Evolutionary conservation across 2,797 vertebrate species (phyloP).

Genomic region (Orestias chungarensis): DNA sequence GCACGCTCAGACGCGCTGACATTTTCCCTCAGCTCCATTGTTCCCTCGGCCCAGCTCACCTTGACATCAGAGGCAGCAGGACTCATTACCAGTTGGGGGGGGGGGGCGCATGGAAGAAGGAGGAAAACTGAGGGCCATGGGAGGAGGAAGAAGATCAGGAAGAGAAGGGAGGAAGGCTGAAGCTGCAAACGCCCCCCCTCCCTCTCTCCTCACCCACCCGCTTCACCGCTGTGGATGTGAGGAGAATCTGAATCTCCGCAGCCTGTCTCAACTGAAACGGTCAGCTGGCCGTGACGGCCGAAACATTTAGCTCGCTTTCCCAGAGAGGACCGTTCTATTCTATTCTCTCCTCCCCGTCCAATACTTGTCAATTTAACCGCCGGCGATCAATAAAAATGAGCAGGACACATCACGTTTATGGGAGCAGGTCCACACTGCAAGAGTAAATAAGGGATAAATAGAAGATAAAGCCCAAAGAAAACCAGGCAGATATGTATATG

Average conservation of each 20-base stretch:
- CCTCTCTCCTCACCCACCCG: constrained; percentile 5
- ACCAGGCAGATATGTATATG: too few relatives aligned
- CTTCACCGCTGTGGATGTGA: constrained; percentile 24
- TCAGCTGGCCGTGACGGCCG: constrained; percentile 25
- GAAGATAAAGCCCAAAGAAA: constrained; percentile 15
- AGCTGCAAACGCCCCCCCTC: constrained; percentile 26
- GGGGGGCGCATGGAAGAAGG: constrained; percentile 61
- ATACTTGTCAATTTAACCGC: background rate
- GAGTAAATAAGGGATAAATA: constrained; percentile 42
- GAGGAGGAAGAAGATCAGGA: constrained; percentile 52
- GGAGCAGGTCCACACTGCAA: constrained; percentile 37
- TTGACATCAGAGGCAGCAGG: constrained; percentile 81
- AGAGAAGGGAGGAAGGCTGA: constrained; percentile 62
- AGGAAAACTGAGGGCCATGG: constrained; percentile 42
- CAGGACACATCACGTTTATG: constrained; percentile 30
- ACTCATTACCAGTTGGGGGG: constrained; percentile 80
- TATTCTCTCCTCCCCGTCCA: too few relatives aligned
- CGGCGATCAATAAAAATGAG: constrained; percentile 26
- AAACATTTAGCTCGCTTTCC: constrained; percentile 37
- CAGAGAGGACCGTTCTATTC: constrained; percentile 11
- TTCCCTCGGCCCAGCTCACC: constrained; percentile 78
- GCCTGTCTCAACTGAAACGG: constrained; percentile 17
- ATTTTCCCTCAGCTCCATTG: constrained; percentile 79
- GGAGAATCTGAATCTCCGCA: constrained; percentile 48
- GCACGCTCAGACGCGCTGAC: constrained; percentile 54